A percentile compares a stretch with the other conserved stretches of the same genome.
Evolutionary conservation across 2,113 vertebrate species (phyloP).

Genomic region (Nycticebus coucang): DNA sequence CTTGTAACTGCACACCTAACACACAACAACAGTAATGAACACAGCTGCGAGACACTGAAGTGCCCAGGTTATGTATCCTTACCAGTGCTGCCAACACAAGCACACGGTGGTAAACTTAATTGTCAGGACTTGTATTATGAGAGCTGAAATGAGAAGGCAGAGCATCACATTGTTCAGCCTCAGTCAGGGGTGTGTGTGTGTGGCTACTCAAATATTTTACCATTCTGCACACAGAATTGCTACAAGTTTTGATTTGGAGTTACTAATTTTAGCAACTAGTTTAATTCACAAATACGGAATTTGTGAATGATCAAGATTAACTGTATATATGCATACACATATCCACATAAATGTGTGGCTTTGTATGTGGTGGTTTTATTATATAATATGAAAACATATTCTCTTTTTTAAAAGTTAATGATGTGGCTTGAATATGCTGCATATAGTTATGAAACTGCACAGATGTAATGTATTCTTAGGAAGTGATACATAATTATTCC

Average conservation of each 20-base stretch:
- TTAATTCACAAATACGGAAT: neutral
- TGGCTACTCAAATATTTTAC: neutral
- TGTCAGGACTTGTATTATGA: neutral
- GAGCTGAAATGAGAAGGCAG: neutral
- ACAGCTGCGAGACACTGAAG: no score
- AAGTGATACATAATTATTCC: neutral
- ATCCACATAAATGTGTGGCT: neutral
- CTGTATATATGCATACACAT: neutral
- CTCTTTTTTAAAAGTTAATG: neutral
- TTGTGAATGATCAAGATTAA: neutral
- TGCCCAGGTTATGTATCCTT: no score
- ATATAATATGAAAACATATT: constrained; percentile 14
- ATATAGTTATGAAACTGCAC: neutral
- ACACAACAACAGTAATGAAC: no score
- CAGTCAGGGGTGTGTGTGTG: neutral
- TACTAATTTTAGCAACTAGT: neutral
- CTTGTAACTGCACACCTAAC: no score
- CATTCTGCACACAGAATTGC: neutral
- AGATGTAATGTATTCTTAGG: neutral
- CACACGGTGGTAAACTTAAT: no score
- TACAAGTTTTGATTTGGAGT: neutral
- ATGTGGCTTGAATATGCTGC: neutral
- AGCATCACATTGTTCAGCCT: neutral
- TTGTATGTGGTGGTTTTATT: constrained; percentile 3
- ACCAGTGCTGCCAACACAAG: no score